Conservation (phyloP, 1,140 invertebrate genomes). For the Eumaeus atala region DNA sequence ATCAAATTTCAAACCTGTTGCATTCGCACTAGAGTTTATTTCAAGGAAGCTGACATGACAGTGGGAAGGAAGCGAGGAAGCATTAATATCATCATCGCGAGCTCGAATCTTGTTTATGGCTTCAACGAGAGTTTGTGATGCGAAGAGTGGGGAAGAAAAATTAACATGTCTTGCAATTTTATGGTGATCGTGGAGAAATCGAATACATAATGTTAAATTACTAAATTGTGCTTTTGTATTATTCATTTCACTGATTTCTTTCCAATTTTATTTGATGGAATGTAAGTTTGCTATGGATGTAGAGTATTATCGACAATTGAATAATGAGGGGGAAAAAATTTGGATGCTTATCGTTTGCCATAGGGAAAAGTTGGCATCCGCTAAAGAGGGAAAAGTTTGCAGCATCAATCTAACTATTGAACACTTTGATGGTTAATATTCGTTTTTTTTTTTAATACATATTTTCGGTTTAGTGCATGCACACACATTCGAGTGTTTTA, state of each 20-base stretch:
- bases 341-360: too few species aligned
- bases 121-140: not conserved
- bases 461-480: too few species aligned
- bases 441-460: too few species aligned
- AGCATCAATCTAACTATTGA: too few species aligned
- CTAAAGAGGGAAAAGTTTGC: too few species aligned
- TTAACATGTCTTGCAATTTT: slow-evolving; percentile 5
- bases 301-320: too few species aligned
- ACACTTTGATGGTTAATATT: too few species aligned
- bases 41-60: not conserved
- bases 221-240: not conserved
- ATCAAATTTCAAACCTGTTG: slow-evolving; percentile 1
- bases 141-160: slow-evolving; percentile 10
- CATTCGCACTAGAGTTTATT: not conserved
- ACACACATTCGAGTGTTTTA: too few species aligned
- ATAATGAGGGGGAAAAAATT: too few species aligned
- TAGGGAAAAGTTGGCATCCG: too few species aligned
- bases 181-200: not conserved
- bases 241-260: not conserved
- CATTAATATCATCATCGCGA: slow-evolving; percentile 18
- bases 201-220: not conserved
- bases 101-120: slow-evolving; percentile 15
- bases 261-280: too few species aligned
- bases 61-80: not conserved
- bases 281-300: too few species aligned